These are phyloP conservation scores for Athripsodes cinereus DNA, from an alignment of 2,888 invertebrate genomes.

Conservation along the genomic window DNA sequence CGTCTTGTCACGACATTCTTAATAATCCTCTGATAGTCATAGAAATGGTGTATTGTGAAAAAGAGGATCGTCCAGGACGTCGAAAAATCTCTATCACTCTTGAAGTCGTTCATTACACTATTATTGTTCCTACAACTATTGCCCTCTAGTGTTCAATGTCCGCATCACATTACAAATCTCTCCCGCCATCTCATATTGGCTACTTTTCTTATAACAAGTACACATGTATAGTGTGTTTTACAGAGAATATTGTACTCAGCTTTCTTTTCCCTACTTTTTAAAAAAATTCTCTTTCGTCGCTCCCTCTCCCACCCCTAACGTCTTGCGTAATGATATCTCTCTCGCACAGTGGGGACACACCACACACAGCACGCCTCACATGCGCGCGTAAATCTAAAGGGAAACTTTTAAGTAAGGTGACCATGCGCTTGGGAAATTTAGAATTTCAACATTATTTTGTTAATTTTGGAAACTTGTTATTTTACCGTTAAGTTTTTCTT, in stretches of 20 bases:
- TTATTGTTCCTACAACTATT: background rate
- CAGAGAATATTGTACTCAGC: slow-evolving; percentile 8
- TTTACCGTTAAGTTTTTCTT: too few species aligned
- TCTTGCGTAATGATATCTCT: slow-evolving; percentile 23
- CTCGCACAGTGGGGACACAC: slow-evolving; percentile 17
- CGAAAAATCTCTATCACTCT: too few species aligned
- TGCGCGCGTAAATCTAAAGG: slow-evolving; percentile 32
- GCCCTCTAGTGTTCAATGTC: background rate
- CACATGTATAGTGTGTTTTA: too few species aligned
- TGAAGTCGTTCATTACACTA: too few species aligned
- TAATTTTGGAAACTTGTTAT: too few species aligned
- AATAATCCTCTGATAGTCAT: too few species aligned
- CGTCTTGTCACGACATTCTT: too few species aligned
- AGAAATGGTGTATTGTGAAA: too few species aligned
- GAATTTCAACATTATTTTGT: background rate
- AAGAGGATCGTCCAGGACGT: too few species aligned
- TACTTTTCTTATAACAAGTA: too few species aligned
- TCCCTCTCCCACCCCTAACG: slow-evolving; percentile 11
- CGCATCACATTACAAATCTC: background rate
- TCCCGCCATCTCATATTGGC: background rate
- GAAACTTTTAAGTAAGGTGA: slow-evolving; percentile 18
- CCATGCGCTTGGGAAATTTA: slow-evolving; percentile 26
- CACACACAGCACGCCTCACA: slow-evolving; percentile 1
- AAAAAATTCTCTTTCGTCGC: slow-evolving; percentile 23
- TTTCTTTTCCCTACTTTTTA: slow-evolving; percentile 27